Conservation (phyloP, 2,797 vertebrate species). For the Lacerta viridis region DNA sequence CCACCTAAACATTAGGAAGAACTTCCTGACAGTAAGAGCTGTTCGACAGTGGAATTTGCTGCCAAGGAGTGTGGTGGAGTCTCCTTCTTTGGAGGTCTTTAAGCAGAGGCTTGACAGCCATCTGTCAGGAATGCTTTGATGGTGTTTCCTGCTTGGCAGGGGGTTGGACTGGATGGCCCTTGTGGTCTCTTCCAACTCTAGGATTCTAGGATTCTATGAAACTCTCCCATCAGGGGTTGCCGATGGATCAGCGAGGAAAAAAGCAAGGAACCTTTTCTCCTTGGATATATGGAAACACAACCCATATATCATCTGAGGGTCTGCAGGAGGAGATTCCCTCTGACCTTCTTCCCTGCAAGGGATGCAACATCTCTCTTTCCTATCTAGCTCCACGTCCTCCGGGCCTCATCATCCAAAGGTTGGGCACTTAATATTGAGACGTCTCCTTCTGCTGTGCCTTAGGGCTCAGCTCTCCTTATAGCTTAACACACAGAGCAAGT, state of each 20-base stretch:
- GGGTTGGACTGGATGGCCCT: no score
- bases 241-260: background rate
- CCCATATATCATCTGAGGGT: background rate
- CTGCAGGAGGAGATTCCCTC: background rate
- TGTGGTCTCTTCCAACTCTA: no score
- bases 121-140: no score
- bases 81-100: no score
- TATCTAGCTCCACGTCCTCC: background rate
- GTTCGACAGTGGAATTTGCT: no score
- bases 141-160: no score
- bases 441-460: background rate
- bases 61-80: no score
- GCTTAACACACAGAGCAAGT: background rate
- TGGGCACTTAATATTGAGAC: background rate
- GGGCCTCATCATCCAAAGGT: background rate
- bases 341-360: no score
- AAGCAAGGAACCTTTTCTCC: background rate
- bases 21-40: no score
- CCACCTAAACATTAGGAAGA: no score
- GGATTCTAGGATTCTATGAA: no score
- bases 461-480: background rate
- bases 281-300: background rate
- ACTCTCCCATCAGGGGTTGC: background rate
- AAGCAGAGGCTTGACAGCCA: no score
- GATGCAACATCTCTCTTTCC: background rate